Conservation (phyloP, 1,140 invertebrate species). For the Conopomorpha cramerella region DNA sequence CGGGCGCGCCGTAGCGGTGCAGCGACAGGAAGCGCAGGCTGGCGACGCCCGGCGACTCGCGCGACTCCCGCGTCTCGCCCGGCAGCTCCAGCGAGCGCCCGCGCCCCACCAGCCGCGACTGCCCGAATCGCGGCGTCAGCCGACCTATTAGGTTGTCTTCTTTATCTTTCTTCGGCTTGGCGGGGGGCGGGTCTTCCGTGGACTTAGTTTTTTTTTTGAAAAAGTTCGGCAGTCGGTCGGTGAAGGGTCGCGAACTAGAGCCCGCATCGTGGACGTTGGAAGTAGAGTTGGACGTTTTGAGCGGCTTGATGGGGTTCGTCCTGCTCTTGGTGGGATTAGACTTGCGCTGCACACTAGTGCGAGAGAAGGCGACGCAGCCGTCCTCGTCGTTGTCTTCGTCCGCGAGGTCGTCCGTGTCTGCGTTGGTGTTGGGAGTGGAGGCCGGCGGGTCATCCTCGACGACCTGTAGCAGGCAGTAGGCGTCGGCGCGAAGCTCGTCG, state of each 20-base stretch:
- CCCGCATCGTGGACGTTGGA: conserved; percentile 38
- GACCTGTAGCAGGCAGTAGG: conserved; percentile 39
- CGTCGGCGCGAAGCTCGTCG: conserved; percentile 38
- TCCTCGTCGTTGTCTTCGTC: conserved; percentile 17
- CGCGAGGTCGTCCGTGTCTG: conserved; percentile 7
- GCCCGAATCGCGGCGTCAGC: conserved; percentile 44
- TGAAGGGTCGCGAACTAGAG: conserved; percentile 33
- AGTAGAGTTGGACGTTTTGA: conserved; percentile 42
- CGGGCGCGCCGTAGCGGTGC: conserved; percentile 35
- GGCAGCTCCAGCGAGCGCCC: conserved; percentile 41
- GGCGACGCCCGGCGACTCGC: conserved; percentile 42
- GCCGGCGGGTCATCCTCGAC: conserved; percentile 33
- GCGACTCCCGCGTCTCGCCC: conserved; percentile 30
- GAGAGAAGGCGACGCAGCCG: conserved; percentile 39
- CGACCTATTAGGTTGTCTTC: conserved; percentile 45
- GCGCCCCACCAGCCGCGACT: conserved; percentile 34
- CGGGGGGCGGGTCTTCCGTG: conserved; percentile 17
- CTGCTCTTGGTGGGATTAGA: conserved; percentile 50
- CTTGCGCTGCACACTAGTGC: conserved; percentile 44
- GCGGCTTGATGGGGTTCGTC: conserved; percentile 20
- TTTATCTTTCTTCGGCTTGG: conserved; percentile 18
- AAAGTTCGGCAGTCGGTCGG: conserved; percentile 43
- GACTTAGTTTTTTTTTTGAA: conserved; percentile 53
- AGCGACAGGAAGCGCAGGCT: conserved; percentile 41
- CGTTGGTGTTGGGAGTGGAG: conserved; percentile 8